A percentile compares a stretch with the other conserved stretches of the same genome.
These are phyloP conservation scores for Lutjanus argentimaculatus DNA, from an alignment of 2,797 vertebrate species.

Conservation along the genomic window DNA sequence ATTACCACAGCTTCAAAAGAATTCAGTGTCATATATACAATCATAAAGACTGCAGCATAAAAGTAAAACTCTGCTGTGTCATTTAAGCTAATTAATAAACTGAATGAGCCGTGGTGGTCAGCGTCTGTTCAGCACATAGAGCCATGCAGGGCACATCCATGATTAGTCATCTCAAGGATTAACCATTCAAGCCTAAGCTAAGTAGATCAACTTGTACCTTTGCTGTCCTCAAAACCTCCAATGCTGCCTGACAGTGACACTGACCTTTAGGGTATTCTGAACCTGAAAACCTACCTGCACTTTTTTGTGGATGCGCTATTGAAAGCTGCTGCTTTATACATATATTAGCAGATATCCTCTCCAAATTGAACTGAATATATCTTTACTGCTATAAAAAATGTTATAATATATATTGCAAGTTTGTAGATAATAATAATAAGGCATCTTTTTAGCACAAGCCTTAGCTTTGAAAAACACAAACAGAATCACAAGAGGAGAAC, in stretches of 20 bases:
- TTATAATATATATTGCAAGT: neutral
- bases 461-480: neutral
- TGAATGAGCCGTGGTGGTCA: slow-evolving; percentile 10
- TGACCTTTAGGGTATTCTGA: slow-evolving; percentile 34
- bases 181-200: slow-evolving; percentile 59
- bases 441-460: too few species aligned
- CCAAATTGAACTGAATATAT: neutral
- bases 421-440: neutral
- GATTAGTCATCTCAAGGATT: slow-evolving; percentile 71
- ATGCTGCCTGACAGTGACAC: slow-evolving; percentile 31
- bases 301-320: neutral
- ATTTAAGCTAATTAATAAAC: slow-evolving; percentile 35
- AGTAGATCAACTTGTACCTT: slow-evolving; percentile 74
- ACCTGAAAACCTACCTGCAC: slow-evolving; percentile 7
- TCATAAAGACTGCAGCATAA: slow-evolving; percentile 11
- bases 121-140: slow-evolving; percentile 34
- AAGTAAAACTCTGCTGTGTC: slow-evolving; percentile 15
- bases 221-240: slow-evolving; percentile 63
- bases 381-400: neutral
- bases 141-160: slow-evolving; percentile 34
- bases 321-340: neutral
- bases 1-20: neutral
- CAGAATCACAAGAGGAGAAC: neutral
- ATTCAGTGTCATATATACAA: slow-evolving; percentile 3
- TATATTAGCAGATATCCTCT: neutral